These are phyloP conservation scores for Cyrtonyx montezumae DNA, from an alignment of 2,113 vertebrate genomes.

Conservation along the genomic window DNA sequence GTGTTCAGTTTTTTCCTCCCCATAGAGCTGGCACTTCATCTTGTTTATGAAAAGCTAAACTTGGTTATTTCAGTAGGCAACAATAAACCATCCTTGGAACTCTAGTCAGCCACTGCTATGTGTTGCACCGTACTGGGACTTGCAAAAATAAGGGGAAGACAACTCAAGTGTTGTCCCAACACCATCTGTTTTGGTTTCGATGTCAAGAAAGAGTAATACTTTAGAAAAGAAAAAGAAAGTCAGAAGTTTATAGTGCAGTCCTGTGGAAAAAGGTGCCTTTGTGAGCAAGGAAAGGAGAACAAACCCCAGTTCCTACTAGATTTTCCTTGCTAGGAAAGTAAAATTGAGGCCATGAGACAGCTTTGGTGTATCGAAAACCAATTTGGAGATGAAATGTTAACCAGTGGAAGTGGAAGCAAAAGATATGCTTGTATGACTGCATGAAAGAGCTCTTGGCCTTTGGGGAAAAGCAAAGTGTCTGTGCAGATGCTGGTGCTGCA, in stretches of 20 bases:
- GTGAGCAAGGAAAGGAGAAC: not conserved
- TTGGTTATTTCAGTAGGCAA: not conserved
- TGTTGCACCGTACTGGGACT: not conserved
- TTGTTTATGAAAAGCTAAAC: not conserved
- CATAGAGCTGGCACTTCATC: not conserved
- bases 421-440: not conserved
- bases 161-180: not conserved
- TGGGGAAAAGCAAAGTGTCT: not conserved
- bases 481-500: not conserved
- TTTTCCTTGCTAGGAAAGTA: not conserved
- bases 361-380: not conserved
- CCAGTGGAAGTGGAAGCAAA: not conserved
- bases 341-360: not conserved
- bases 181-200: not conserved
- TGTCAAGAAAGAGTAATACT: not conserved
- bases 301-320: too few relatives aligned
- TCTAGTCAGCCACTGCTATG: not conserved
- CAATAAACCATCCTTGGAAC: not conserved
- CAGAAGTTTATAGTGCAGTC: not conserved
- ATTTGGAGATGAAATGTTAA: not conserved
- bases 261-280: not conserved
- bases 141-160: not conserved
- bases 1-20: not conserved
- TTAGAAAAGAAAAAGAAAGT: not conserved
- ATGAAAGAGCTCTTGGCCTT: not conserved